These are phyloP conservation scores for Corella eumyota DNA, from an alignment of 23 tunicate genomes.

Conservation along the genomic window DNA sequence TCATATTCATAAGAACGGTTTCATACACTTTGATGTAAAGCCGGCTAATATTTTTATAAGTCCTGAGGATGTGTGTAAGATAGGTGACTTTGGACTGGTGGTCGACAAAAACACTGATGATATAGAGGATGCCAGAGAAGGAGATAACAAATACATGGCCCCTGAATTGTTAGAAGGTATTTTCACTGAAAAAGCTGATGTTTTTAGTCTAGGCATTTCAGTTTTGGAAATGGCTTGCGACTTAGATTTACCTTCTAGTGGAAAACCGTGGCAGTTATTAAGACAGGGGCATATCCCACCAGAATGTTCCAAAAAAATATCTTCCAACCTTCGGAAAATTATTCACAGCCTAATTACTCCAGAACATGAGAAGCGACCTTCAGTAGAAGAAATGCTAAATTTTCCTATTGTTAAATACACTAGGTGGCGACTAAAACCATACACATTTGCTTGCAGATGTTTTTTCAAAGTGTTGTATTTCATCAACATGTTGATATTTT, in stretches of 20 bases:
- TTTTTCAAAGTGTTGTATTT: too few species aligned
- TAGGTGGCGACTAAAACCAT: background rate
- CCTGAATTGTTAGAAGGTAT: conserved; percentile 53
- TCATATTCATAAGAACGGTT: conserved; percentile 70
- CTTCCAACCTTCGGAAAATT: conserved; percentile 15
- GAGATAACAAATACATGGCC: conserved; percentile 88
- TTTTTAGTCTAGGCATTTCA: conserved; percentile 80
- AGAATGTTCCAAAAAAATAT: conserved; percentile 33
- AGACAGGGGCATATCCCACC: conserved; percentile 59
- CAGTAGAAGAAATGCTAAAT: conserved; percentile 19
- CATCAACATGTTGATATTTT: too few species aligned
- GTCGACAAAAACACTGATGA: conserved; percentile 26
- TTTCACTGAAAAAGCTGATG: conserved; percentile 74
- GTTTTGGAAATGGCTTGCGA: conserved; percentile 48
- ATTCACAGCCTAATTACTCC: conserved; percentile 74
- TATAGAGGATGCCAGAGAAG: conserved; percentile 49
- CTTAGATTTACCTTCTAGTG: conserved; percentile 61
- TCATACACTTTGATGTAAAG: conserved; percentile 80
- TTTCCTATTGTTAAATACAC: conserved; percentile 29
- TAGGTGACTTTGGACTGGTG: conserved; percentile 82
- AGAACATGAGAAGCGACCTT: conserved; percentile 28
- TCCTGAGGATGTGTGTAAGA: conserved; percentile 44
- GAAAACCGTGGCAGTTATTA: conserved; percentile 60
- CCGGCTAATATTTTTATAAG: conserved; percentile 70
- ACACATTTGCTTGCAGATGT: background rate